Evolutionary conservation across 2,888 invertebrate species (phyloP), one percentile per base, ranked within the genome.

Genomic region (Nemoura dubitans): DNA sequence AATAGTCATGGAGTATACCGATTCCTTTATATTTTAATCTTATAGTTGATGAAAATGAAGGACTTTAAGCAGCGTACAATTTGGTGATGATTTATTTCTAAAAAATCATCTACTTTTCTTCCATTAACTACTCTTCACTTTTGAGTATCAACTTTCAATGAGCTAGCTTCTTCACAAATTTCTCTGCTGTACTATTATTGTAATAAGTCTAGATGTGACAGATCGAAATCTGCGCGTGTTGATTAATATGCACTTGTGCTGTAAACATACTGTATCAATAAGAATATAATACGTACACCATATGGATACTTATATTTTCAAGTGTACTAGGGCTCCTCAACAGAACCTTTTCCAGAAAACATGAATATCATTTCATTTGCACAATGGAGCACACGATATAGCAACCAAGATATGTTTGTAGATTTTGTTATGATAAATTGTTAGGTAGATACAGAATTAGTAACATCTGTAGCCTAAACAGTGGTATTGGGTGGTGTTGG

Each of bases 241-340:
- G 21, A 59, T 59, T 59, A 36, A 59, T 59, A 59, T 87, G 88
- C 88, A 88, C 87, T 86, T 86, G 87, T 85, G 88, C 86, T 88
- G 88, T 88, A 88, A 86, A 88, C 87, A 88, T 88, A 88, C 83
- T 86, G 86, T 86, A 87, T 87, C 87, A 86, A 87, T 59, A 59
- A 59, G 59, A 59, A 59, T 87, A 87, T 86, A 85, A 59, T 59
- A 59, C 59, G 59, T 59, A 59, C 59, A 84, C 76, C 43, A 42
- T 84, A 84, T 42, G 21, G 14, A 59, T 59, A 21, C 36, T 36
- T 36, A 10, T 36, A 36, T 6, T 36, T 36, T 36, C 36, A 3
- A 6, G 36, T 36, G 3, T 36, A 10, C 36, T 6, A 3, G 5
- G 3, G 10, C 36, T 36, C 36, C 36, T 10, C 36, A 10, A 10